Conservation (phyloP, 1,140 invertebrate genomes). For the Apis laboriosa region DNA sequence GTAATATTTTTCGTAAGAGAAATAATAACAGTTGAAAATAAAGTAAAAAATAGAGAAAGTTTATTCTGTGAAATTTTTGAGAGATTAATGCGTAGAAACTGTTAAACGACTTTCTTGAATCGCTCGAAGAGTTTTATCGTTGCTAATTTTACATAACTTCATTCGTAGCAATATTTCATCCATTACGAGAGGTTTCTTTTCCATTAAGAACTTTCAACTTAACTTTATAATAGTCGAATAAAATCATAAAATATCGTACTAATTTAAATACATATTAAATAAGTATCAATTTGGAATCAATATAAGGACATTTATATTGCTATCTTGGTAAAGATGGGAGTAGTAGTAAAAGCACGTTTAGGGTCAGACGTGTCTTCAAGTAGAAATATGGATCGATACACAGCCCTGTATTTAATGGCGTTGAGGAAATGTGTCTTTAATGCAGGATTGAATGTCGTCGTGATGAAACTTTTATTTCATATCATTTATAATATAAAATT, state of each 20-base stretch:
- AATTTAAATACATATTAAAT: background rate
- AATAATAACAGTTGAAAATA: too few species aligned
- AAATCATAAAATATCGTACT: background rate
- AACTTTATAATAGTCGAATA: background rate
- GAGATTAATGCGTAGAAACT: accelerated
- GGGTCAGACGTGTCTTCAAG: background rate
- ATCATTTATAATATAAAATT: too few species aligned
- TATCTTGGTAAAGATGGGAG: background rate
- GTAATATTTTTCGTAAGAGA: too few species aligned
- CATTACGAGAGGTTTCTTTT: background rate
- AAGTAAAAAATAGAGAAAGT: background rate
- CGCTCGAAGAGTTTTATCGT: background rate
- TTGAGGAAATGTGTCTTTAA: background rate
- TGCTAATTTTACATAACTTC: background rate
- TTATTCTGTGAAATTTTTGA: background rate
- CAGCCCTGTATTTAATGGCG: background rate
- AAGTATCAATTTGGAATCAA: background rate
- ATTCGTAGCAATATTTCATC: background rate
- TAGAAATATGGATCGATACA: background rate
- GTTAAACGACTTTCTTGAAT: background rate
- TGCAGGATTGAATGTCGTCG: background rate
- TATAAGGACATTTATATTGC: background rate
- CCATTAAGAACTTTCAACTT: background rate
- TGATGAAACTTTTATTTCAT: too few species aligned
- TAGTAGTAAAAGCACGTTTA: background rate